A percentile compares a stretch with the other conserved stretches of the same genome.
Evolutionary conservation across 1,140 invertebrate species (phyloP).

Genomic region (Chironomus striatipennis): DNA sequence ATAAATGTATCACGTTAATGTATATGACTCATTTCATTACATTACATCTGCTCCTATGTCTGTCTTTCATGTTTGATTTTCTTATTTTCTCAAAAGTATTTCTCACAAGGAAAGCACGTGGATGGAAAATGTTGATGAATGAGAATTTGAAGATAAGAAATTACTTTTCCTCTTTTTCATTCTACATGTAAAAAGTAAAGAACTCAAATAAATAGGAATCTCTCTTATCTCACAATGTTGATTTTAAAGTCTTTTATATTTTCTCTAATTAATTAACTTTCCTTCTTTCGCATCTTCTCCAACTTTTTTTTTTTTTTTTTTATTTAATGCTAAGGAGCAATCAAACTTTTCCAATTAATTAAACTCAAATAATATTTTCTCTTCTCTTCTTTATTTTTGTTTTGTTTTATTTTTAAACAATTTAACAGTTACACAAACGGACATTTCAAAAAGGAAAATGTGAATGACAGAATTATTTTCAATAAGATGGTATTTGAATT

Average conservation of each 20-base stretch:
- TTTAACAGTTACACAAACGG: no score
- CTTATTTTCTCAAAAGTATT: no score
- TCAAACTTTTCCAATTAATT: constrained; percentile 24
- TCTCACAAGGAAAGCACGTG: not conserved
- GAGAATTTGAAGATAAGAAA: not conserved
- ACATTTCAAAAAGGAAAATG: no score
- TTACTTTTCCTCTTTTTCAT: not conserved
- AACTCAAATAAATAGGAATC: not conserved
- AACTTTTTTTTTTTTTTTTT: not conserved
- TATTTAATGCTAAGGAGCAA: constrained; percentile 5
- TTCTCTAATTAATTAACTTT: constrained; percentile 21
- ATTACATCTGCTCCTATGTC: not conserved
- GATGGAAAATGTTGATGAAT: not conserved
- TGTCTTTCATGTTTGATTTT: not conserved
- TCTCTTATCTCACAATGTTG: not conserved
- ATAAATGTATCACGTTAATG: not conserved
- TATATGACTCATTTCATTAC: not conserved
- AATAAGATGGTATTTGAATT: no score
- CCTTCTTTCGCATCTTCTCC: not conserved
- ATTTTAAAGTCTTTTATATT: constrained; percentile 15
- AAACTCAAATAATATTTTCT: constrained; percentile 17
- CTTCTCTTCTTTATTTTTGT: not conserved
- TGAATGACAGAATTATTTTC: no score
- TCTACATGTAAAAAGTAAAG: not conserved
- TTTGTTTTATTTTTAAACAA: not conserved